Percentiles rank a stretch among this genome's conserved stretches.
These are phyloP conservation scores for Rhogogaster chlorosoma DNA, from an alignment of 2,888 invertebrate species.

Conservation along the genomic window DNA sequence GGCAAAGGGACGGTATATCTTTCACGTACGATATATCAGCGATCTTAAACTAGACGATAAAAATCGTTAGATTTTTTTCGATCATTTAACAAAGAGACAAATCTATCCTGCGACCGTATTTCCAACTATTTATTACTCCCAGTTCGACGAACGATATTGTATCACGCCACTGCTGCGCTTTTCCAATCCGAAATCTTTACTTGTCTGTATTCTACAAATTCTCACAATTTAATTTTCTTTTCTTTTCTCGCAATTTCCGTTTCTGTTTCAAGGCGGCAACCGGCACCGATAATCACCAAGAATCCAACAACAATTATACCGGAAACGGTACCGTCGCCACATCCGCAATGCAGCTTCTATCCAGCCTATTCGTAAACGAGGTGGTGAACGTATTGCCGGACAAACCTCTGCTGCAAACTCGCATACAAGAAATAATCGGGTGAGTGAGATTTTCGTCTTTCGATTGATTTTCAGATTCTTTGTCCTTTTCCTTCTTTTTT, in stretches of 20 bases:
- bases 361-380: slow-evolving; percentile 78
- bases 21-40: not conserved
- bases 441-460: slow-evolving; percentile 69
- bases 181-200: not conserved
- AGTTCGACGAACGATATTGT: not conserved
- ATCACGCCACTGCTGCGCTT: not conserved
- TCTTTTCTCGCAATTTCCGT: not conserved
- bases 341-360: slow-evolving; percentile 79
- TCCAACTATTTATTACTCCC: not conserved
- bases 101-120: too few species aligned
- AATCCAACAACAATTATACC: slow-evolving; percentile 53
- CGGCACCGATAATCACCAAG: slow-evolving; percentile 67
- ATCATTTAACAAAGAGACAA: slow-evolving; percentile 66
- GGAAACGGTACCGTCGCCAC: slow-evolving; percentile 77
- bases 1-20: not conserved
- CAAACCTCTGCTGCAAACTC: slow-evolving; percentile 71
- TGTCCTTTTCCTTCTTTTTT: not conserved
- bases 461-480: not conserved
- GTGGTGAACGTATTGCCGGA: not conserved
- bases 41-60: slow-evolving; percentile 38
- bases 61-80: slow-evolving; percentile 55
- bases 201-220: not conserved
- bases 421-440: slow-evolving; percentile 81
- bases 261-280: slow-evolving; percentile 66
- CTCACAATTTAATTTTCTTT: not conserved